Base-by-base conservation (phyloP, 2,797 vertebrate genomes). In the Bradypus variegatus region DNA sequence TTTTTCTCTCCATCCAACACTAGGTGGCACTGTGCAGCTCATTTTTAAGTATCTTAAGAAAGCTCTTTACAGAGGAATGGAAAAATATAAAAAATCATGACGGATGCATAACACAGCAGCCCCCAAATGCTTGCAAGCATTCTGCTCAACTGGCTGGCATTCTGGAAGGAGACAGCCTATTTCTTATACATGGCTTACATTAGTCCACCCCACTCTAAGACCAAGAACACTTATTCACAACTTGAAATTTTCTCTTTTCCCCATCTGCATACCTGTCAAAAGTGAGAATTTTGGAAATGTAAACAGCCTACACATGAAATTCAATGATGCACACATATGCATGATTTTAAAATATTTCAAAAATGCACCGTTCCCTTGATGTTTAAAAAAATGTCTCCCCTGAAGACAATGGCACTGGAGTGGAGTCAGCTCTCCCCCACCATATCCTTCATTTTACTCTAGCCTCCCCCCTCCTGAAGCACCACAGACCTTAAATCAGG, bases 11-110 rank as follows among this genome's bases (percentile, higher is more conserved):
- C 27, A 76, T 38, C 33, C 77, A 25, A 88, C 97, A 36, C 97
- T 95, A 97, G 97, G 96, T 97, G 97, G 97, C 95, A 95, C 95
- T 97, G 89, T 6, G 6, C 82, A 18, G 96, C 88, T 62, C 85
- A 4, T 41, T 92, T 91, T 92, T 70, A 62, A 92, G 91, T 14
- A 72, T 83, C 41, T 82, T 50, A 50, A 95, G 91, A 23, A 94
- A 75, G 90, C 36, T 86, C 82, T 64, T 58, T 7, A 1, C 0
- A 33, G 84, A 33, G 77, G 65, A 21, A 91, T n/a, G n/a, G 25
- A 86, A 92, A 58, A 93, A 72, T 36, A 16, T 45, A 21, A 7
- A 5, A 23, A 45, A 77, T 91, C 86, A 79, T 48, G 69, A 91
- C 84, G 92, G 67, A 77, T 91, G 92, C 16, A 10, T 90, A 62